Base-by-base conservation (phyloP, 2,113 vertebrate genomes). In the Chrysochloris asiatica region DNA sequence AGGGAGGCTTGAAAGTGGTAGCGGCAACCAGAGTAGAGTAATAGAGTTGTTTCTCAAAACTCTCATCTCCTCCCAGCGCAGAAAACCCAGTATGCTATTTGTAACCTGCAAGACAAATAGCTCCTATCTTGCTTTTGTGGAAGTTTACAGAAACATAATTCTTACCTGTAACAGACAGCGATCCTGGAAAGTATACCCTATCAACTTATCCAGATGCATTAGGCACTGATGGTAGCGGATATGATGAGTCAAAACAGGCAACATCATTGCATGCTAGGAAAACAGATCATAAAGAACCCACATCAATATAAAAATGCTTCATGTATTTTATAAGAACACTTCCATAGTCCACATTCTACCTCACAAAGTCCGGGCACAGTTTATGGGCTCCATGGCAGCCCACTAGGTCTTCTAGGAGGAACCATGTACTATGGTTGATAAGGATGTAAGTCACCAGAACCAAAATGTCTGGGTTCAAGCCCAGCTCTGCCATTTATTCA, bases 181-280 rank as follows among this genome's bases (percentile, higher is more conserved):
- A 45, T 99, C 99, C 96, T 98, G 99, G 95, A 99, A 99, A 93
- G 98, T 98, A 93, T 99, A 99, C 87, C 99, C 99, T 73, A 99
- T 99, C 97, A 99, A 92, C 71, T 98, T 97, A 95, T 99, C 99
- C 98, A 99, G 96, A 97, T 99, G 99, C 99, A 99, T 99, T 86
- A 99, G 98, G 83, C 99, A 99, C 91, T 99, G 99, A 95, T 99
- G 99, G 97, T 99, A 99, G n/a, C 99, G 99, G 86, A 99, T 99
- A 16, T 99, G 99, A 96, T 99, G 99, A n/a, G 99, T 99, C 89
- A 99, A 98, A 63, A 99, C 99, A 0, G 99, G 99, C 72, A 99
- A 98, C 99, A 99, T 99, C 99, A 99, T 99, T 36, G 99, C 99
- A 5, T 99, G 99, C 99, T 99, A 96, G 93, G 95, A 87, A 94